phyloP scores from a whole-genome alignment of 1,140 invertebrate genomes.

The Muscidifurax raptorellus region DNA sequence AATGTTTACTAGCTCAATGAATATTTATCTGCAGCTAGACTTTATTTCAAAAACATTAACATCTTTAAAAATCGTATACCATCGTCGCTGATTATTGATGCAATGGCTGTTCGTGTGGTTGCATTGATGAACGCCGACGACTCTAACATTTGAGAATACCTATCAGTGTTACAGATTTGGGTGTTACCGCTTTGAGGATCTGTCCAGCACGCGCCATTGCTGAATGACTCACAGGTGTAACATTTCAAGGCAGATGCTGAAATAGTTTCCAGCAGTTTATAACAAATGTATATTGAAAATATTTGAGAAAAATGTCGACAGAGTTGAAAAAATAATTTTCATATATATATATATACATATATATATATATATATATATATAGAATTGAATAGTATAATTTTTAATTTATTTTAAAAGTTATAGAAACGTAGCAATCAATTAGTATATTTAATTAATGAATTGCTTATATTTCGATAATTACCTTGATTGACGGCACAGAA shows the following conservation, averaged over 20 bases:
- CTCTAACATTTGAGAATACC: not conserved
- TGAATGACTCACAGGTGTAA: not conserved
- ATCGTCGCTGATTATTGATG: not conserved
- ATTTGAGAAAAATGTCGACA: too few species aligned
- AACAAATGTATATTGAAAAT: not conserved
- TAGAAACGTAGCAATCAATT: too few species aligned
- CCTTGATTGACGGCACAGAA: not conserved
- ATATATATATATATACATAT: too few species aligned
- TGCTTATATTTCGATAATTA: not conserved
- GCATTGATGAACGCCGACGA: not conserved
- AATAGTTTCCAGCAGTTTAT: not conserved
- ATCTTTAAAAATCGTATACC: not conserved
- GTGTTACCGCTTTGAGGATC: not conserved
- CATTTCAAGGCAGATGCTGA: not conserved
- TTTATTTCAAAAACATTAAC: too few species aligned
- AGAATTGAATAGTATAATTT: too few species aligned
- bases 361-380: too few species aligned
- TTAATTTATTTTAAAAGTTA: too few species aligned
- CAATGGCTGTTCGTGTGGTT: not conserved
- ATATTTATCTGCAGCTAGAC: too few species aligned
- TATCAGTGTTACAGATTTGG: not conserved
- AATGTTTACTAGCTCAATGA: too few species aligned
- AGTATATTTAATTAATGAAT: too few species aligned
- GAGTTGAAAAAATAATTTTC: too few species aligned
- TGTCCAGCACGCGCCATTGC: not conserved